Evolutionary conservation across 2,888 invertebrate species (phyloP), one percentile per base, ranked within the genome.

Genomic region (Nebria salina): DNA sequence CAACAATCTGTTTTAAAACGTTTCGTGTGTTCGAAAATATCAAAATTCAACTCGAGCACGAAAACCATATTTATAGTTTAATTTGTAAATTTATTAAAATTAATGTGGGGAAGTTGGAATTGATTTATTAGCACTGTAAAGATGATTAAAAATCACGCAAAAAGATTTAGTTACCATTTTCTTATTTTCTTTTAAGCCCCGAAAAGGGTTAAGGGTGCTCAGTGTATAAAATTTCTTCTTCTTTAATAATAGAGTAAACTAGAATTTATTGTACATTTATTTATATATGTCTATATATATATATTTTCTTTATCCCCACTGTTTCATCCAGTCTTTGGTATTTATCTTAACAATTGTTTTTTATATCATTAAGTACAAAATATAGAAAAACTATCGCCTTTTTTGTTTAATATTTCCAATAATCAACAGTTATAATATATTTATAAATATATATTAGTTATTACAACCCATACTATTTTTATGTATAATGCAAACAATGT

Each of bases 301-400:
- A 42, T 73, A 73, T 73, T 9, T 15, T 41, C 73, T 34, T 43
- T n/a, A 15, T 43, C 15, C 64, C 75, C 75, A 75, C 25, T 43
- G 54, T 54, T 54, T 73, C 70, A 83, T 83, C 83, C 85, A 85
- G 85, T 85, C 85, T 85, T 85, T 85, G 85, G 85, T 85, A 85
- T 84, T 81, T 84, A 84, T 85, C 85, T 85, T 84, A 84, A 84
- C 85, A 85, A 84, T 85, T 75, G 64, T 75, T 75, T 75, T 80
- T 25, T 80, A 80, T 80, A 81, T 81, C 81, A 81, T 81, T 85
- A 85, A 85, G 85, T 85, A 85, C 85, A 85, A 85, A 85, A 84
- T 83, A 84, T 85, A 84, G 84, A 85, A 85, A 84, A 84, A 89
- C 88, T 90, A 86, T 90, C 91, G 34, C 91, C 91, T 76, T 76